Conservation (phyloP, 1,140 invertebrate species). For the Homalodisca vitripennis region DNA sequence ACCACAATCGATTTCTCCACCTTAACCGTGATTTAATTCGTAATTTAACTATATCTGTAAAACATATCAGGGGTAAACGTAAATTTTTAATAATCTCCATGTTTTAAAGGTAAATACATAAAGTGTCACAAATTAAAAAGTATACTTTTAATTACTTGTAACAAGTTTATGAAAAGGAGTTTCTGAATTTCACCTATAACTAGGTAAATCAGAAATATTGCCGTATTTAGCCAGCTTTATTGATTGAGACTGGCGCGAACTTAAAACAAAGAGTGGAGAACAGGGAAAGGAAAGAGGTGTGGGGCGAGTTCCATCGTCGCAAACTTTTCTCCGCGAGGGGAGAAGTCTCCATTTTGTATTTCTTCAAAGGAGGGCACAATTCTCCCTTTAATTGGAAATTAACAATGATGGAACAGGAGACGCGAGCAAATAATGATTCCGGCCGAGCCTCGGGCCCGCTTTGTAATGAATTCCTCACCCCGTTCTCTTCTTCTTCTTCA, state of each 20-base stretch:
- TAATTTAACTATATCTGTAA: too few species aligned
- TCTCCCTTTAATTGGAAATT: constrained; percentile 32
- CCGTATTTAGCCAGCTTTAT: neutral
- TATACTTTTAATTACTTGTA: too few species aligned
- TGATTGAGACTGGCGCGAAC: neutral
- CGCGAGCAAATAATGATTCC: constrained; percentile 20
- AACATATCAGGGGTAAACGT: too few species aligned
- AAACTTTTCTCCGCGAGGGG: neutral
- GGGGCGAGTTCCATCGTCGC: constrained; percentile 5
- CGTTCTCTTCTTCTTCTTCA: constrained; percentile 13
- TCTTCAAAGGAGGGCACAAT: constrained; percentile 31
- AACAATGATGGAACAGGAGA: constrained; percentile 28
- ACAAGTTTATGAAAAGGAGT: too few species aligned
- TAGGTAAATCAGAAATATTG: too few species aligned
- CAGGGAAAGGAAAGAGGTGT: constrained; percentile 15
- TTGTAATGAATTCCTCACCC: constrained; percentile 22
- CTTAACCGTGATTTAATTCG: too few species aligned
- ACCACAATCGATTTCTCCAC: too few species aligned
- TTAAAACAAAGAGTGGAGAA: neutral
- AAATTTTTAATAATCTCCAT: too few species aligned
- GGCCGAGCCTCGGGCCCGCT: constrained; percentile 2
- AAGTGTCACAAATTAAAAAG: too few species aligned
- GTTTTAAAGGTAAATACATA: too few species aligned
- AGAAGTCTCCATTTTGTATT: constrained; percentile 29
- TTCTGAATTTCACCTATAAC: too few species aligned